Conservation (phyloP, 2,113 vertebrate genomes). For the Daubentonia madagascariensis region DNA sequence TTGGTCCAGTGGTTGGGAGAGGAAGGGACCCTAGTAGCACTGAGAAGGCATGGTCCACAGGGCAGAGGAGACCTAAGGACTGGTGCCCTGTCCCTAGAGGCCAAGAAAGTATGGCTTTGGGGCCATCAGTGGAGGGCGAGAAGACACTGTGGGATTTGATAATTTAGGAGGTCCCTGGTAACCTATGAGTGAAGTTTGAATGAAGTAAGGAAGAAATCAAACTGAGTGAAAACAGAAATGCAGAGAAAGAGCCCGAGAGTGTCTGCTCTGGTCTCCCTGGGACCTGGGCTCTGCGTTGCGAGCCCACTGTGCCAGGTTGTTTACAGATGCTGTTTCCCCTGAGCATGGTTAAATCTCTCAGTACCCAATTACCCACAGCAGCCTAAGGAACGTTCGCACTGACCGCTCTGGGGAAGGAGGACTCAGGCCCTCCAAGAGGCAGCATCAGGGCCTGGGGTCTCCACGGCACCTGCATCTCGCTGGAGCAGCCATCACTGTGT, state of each 20-base stretch:
- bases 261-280: not conserved
- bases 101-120: not conserved
- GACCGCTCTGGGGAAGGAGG: not conserved
- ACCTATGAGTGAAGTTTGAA: not conserved
- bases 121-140: not conserved
- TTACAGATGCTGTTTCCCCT: not conserved
- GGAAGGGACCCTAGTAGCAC: not conserved
- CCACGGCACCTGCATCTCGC: not conserved
- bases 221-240: not conserved
- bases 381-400: not conserved
- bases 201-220: not conserved
- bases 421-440: not conserved
- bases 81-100: not conserved
- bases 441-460: accelerated
- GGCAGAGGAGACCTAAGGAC: not conserved
- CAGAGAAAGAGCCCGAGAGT: not conserved
- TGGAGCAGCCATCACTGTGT: not conserved
- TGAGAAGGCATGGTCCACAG: not conserved
- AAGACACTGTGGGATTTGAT: not conserved
- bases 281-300: accelerated
- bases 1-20: not conserved
- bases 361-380: not conserved
- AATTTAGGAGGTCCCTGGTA: not conserved
- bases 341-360: accelerated
- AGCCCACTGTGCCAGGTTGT: not conserved